phyloP scores from a whole-genome alignment of 1,140 invertebrate species.

The Mamestra configurata region DNA sequence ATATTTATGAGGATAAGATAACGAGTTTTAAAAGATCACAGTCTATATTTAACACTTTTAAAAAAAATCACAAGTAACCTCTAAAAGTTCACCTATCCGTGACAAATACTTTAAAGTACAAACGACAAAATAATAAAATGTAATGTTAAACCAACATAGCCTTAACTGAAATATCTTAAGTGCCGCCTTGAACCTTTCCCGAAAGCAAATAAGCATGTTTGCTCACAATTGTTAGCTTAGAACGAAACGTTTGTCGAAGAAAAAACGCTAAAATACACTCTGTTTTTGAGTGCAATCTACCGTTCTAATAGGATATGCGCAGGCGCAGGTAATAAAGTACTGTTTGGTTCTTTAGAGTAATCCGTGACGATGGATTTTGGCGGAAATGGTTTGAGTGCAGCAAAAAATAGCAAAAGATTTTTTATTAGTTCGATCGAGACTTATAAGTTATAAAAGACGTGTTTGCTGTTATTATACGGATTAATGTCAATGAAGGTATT shows the following conservation, averaged over 20 bases:
- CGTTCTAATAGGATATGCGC: conserved; percentile 69
- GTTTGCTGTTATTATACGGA: conserved; percentile 18
- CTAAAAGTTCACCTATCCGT: conserved; percentile 11
- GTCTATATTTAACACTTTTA: not conserved
- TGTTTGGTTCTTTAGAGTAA: conserved; percentile 30
- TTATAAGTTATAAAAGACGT: not conserved
- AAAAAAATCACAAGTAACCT: not conserved
- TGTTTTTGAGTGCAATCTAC: conserved; percentile 68
- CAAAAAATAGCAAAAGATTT: not conserved
- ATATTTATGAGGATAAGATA: not conserved
- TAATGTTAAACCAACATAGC: conserved; percentile 44
- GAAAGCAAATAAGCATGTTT: conserved; percentile 73
- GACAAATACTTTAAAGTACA: not conserved
- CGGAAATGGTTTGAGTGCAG: not conserved
- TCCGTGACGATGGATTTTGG: conserved; percentile 26
- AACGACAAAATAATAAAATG: conserved; percentile 34
- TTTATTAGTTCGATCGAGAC: not conserved
- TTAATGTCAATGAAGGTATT: conserved; percentile 6
- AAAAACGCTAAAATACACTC: conserved; percentile 65
- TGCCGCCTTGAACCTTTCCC: conserved; percentile 75
- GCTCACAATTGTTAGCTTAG: conserved; percentile 72
- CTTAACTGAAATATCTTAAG: conserved; percentile 72
- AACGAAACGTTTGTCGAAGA: conserved; percentile 66
- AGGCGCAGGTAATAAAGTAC: conserved; percentile 38
- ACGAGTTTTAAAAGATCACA: not conserved